A percentile compares a stretch with the other conserved stretches of the same genome.
phyloP scores from a whole-genome alignment of 2,797 vertebrate species.

The Microctenopoma lineatum region DNA sequence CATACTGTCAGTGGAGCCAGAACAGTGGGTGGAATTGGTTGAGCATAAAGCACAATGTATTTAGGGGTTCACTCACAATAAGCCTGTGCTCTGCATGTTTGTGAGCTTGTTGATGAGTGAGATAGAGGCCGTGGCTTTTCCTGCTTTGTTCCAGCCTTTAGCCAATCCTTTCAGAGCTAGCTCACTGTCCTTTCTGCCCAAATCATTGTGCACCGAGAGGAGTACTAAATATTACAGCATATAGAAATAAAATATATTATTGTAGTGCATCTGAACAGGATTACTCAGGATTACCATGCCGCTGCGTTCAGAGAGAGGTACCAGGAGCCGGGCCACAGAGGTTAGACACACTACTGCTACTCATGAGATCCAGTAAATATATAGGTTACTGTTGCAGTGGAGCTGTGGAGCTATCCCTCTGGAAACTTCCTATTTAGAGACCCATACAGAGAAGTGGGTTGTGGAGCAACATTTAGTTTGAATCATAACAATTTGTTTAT shows the following conservation, averaged over 20 bases:
- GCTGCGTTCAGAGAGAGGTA: slow-evolving; percentile 70
- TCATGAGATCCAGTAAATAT: slow-evolving; percentile 28
- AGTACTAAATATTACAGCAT: slow-evolving; percentile 30
- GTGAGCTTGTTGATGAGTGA: slow-evolving; percentile 57
- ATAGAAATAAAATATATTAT: slow-evolving; percentile 24
- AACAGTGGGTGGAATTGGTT: slow-evolving; percentile 55
- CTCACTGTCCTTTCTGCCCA: slow-evolving; percentile 33
- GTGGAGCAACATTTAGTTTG: neutral
- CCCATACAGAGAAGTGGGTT: neutral
- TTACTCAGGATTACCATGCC: slow-evolving; percentile 71
- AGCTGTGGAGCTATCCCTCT: neutral
- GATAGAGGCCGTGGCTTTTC: slow-evolving; percentile 58
- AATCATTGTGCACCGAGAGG: slow-evolving; percentile 50
- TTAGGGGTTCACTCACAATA: slow-evolving; percentile 67
- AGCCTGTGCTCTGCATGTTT: slow-evolving; percentile 63
- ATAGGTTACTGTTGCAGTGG: slow-evolving; percentile 14
- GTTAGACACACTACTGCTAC: slow-evolving; percentile 68
- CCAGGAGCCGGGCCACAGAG: slow-evolving; percentile 69
- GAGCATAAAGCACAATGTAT: slow-evolving; percentile 55
- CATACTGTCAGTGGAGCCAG: slow-evolving; percentile 42
- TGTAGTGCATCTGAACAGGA: slow-evolving; percentile 51
- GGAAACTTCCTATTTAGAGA: neutral
- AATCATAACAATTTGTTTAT: neutral
- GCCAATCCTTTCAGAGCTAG: slow-evolving; percentile 50
- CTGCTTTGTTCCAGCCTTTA: slow-evolving; percentile 59